Evolutionary conservation across 2,797 vertebrate genomes (phyloP), one percentile per base, ranked within the genome.

Genomic region (Dromococcyx pavoninus): DNA sequence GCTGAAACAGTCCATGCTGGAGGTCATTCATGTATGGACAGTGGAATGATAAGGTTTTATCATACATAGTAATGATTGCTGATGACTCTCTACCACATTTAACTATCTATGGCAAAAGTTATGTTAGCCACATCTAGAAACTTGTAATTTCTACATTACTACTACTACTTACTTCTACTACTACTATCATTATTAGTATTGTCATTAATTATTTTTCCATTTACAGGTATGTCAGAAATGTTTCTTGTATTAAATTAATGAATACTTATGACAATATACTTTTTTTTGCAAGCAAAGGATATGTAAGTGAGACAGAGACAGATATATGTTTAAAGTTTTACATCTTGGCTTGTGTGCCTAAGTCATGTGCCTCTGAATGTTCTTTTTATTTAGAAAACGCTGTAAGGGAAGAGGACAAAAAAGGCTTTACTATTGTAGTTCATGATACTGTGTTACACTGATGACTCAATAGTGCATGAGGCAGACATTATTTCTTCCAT

Each of bases 381-480:
- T 51, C 30, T 74, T 37, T 91, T 2, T 86, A 89, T 65, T 93
- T 95, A 84, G 61, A 88, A 91, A 81, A 75, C 70, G 75, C 69
- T 18, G 22, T 54, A 57, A 73, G 27, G 64, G 39, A 85, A 64
- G 27, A 80, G 67, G 39, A 65, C 25, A 90, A 53, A 78, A 30
- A 67, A 6, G 1, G 7, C 33, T 86, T 60, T 64, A 30, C 21
- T 80, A 4, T 53, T 8, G 1, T 67, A 73, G 48, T 37, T 80
- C 27, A 17, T 74, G 87, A 27, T 28, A 54, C 11, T 37, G 3
- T 51, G 17, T 74, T 88, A 27, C 28, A 58, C 11, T 37, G 3
- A 30, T 93, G 48, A 86, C 39, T 90, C 39, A 82, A 11, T 60
- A 78, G 23, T 62, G 21, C 41, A 83, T 41, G 54, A 92, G 9